Conservation (phyloP, 37 sponge, comb jelly and placozoan species). For the Cliona cf. orientalis region DNA sequence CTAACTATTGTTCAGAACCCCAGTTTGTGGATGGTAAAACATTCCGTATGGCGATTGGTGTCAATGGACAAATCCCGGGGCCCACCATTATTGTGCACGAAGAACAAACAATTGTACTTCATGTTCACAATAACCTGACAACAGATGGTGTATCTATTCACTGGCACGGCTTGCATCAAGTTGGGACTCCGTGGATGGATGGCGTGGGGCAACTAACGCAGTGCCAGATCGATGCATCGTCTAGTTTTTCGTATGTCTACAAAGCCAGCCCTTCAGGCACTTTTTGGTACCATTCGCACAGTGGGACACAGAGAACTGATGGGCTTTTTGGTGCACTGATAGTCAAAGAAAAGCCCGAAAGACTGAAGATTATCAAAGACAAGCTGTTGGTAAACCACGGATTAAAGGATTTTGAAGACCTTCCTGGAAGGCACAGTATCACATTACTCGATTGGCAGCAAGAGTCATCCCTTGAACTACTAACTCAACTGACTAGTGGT, state of each 20-base stretch:
- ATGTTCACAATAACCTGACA: conserved; percentile 53
- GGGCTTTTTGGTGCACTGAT: conserved; percentile 76
- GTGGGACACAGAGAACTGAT: conserved; percentile 75
- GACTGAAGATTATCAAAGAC: not conserved
- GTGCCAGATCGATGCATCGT: conserved; percentile 43
- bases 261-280: conserved; percentile 59
- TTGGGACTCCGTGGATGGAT: conserved; percentile 69
- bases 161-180: conserved; percentile 82
- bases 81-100: conserved; percentile 60
- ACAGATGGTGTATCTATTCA: conserved; percentile 68
- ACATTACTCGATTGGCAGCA: conserved; percentile 71
- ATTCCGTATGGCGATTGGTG: conserved; percentile 27
- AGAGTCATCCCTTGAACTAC: conserved; percentile 34
- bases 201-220: conserved; percentile 74
- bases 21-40: conserved; percentile 32
- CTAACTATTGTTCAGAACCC: not conserved
- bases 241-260: conserved; percentile 55
- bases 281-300: conserved; percentile 86
- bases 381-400: not conserved
- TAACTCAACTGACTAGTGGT: conserved; percentile 7
- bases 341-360: conserved; percentile 28
- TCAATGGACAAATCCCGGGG: conserved; percentile 52
- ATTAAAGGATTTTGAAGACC: conserved; percentile 6
- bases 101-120: conserved; percentile 5
- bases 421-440: conserved; percentile 61